These are phyloP conservation scores for Lophius piscatorius DNA, from an alignment of 2,113 vertebrate species.

Conservation along the genomic window DNA sequence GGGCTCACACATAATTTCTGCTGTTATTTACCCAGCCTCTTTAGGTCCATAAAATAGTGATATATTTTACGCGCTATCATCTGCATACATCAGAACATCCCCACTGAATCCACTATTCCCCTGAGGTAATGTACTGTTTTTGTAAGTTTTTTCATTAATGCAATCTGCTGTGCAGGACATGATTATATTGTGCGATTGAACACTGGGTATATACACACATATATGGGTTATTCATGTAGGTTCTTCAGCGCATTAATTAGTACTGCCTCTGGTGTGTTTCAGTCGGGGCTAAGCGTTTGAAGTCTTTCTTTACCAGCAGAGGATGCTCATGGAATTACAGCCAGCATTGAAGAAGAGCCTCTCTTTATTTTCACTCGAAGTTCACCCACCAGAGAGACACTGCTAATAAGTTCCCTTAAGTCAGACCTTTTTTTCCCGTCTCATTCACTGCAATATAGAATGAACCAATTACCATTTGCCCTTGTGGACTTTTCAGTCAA, in stretches of 20 bases:
- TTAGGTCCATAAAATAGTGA: conserved; percentile 10
- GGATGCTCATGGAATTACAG: conserved; percentile 64
- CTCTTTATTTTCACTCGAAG: conserved; percentile 51
- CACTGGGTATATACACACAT: conserved; percentile 25
- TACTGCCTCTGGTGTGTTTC: conserved; percentile 43
- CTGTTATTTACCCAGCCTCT: conserved; percentile 32
- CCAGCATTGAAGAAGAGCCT: conserved; percentile 37
- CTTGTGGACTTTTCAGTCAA: conserved; percentile 17
- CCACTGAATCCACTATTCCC: conserved; percentile 1
- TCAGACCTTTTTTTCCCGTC: conserved; percentile 56
- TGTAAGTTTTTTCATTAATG: conserved; percentile 39
- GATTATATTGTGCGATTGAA: conserved; percentile 27
- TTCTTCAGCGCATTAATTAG: conserved; percentile 58
- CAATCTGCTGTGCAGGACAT: conserved; percentile 23
- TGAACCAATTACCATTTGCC: conserved; percentile 46
- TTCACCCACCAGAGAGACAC: conserved; percentile 53
- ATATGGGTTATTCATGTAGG: conserved; percentile 61
- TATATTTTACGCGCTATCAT: conserved; percentile 41
- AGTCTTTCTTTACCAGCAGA: conserved; percentile 62
- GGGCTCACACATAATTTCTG: conserved; percentile 36
- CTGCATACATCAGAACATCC: conserved; percentile 40
- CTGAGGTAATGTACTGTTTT: background rate
- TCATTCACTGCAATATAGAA: conserved; percentile 27
- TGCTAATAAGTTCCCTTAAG: conserved; percentile 72
- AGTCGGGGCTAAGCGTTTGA: conserved; percentile 58